Base-by-base conservation (phyloP, 2,113 vertebrate genomes). In the Forbesichthys agassizii region DNA sequence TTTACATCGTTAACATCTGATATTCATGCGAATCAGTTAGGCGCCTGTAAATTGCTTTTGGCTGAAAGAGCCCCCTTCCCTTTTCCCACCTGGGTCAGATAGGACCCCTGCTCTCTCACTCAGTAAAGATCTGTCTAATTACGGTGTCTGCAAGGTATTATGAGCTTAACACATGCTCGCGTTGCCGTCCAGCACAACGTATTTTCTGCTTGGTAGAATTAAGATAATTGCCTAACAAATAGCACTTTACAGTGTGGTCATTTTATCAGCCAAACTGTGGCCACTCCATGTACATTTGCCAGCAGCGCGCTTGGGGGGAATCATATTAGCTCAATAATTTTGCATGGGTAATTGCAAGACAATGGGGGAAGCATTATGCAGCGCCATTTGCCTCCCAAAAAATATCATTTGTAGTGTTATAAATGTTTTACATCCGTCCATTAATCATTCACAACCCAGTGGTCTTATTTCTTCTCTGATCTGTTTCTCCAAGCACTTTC, bases 171-270 rank as follows among this genome's bases (percentile, higher is more conserved):
- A 67, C 75, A 66, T 62, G 63, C 82, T 74, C 87, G 83, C 77
- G 66, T 80, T 63, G 62, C 61, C 67, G 59, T 80, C 84, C 67
- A 27, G 76, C 71, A 52, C 57, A 76, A 80, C 64, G 75, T 80
- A 65, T 89, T 91, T 90, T 90, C 85, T 88, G 84, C 88, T 85
- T 72, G 79, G 69, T 51, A 73, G 84, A 77, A 86, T 90, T 84
- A 80, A 82, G 83, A 87, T 88, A 91, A 90, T 92, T 85, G 83
- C 83, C 77, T 71, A 84, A 90, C 88, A 90, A 88, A 75, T 83
- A 81, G 71, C 73, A 74, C 80, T 89, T 90, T 84, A 79, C 72
- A 65, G 75, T 61, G 73, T 69, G 77, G 73, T 79, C 66, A 68
- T 65, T 85, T 87, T 75, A 80, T 60, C 56, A 75, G 78, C 72